Evolutionary conservation across 2,113 vertebrate genomes (phyloP).

Genomic region (Apodemus sylvaticus): DNA sequence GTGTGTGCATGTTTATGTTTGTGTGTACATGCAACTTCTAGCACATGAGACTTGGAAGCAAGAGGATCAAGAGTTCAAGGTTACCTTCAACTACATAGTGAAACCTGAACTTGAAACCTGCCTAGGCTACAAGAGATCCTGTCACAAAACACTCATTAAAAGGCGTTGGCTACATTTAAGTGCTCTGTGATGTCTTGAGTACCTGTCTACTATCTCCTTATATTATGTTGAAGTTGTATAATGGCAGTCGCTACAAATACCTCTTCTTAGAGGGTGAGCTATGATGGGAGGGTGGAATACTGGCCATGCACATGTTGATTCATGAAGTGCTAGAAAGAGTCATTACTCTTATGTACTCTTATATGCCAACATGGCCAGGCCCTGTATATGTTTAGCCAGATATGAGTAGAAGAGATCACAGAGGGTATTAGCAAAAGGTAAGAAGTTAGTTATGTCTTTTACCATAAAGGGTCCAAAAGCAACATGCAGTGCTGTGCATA

Average conservation of each 20-base stretch:
- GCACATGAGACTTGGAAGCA: background rate
- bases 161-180: background rate
- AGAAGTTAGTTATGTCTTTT: slow-evolving; percentile 23
- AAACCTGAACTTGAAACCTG: background rate
- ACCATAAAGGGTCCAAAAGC: background rate
- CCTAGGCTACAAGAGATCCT: no score
- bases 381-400: slow-evolving; percentile 43
- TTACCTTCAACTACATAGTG: background rate
- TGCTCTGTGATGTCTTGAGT: background rate
- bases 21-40: background rate
- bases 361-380: slow-evolving; percentile 63
- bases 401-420: slow-evolving; percentile 53
- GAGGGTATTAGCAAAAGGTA: slow-evolving; percentile 19
- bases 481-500: no score
- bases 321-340: slow-evolving; percentile 54
- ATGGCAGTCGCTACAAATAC: background rate
- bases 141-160: background rate
- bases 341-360: slow-evolving; percentile 56
- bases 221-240: background rate
- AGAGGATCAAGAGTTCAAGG: background rate
- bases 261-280: background rate
- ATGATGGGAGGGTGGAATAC: background rate
- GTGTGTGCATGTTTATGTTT: background rate
- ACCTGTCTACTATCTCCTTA: background rate
- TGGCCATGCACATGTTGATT: background rate